phyloP scores from a whole-genome alignment of 1,140 invertebrate species.

The Papilio dardanus region DNA sequence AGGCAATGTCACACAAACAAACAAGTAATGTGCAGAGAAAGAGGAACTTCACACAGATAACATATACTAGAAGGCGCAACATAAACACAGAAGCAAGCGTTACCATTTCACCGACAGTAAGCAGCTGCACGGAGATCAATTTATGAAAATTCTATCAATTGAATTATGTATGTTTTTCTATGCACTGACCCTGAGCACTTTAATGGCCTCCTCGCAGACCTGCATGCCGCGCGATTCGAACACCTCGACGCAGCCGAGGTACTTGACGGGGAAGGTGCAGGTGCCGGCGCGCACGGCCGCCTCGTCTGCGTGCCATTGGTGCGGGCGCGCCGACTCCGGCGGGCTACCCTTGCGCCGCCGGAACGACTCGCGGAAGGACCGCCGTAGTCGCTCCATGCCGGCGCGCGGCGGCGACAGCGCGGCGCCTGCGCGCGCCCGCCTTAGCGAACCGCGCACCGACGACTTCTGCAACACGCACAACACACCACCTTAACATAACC shows the following conservation, averaged over 20 bases:
- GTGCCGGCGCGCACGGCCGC: conserved; percentile 96
- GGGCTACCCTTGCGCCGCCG: conserved; percentile 90
- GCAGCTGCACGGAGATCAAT: no score
- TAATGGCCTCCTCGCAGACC: conserved; percentile 99
- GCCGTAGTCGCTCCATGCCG: conserved; percentile 95
- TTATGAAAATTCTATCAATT: no score
- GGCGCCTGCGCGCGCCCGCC: conserved; percentile 84
- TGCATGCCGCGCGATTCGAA: conserved; percentile 99
- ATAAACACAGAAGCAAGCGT: no score
- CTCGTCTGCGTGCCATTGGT: conserved; percentile 99
- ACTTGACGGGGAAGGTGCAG: conserved; percentile 99
- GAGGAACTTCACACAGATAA: no score
- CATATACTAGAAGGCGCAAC: no score
- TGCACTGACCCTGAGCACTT: conserved; percentile 92
- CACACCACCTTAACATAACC: not conserved
- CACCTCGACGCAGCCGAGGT: conserved; percentile 99
- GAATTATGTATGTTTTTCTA: not conserved
- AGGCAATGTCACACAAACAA: no score
- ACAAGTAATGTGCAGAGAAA: no score
- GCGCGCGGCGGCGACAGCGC: conserved; percentile 87
- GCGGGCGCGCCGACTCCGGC: conserved; percentile 96
- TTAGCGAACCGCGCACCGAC: conserved; percentile 80
- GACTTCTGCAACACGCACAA: conserved; percentile 74
- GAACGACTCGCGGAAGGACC: conserved; percentile 96
- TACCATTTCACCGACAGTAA: no score